These are phyloP conservation scores for Calameuta idolon DNA, from an alignment of 2,888 invertebrate species.

Conservation along the genomic window DNA sequence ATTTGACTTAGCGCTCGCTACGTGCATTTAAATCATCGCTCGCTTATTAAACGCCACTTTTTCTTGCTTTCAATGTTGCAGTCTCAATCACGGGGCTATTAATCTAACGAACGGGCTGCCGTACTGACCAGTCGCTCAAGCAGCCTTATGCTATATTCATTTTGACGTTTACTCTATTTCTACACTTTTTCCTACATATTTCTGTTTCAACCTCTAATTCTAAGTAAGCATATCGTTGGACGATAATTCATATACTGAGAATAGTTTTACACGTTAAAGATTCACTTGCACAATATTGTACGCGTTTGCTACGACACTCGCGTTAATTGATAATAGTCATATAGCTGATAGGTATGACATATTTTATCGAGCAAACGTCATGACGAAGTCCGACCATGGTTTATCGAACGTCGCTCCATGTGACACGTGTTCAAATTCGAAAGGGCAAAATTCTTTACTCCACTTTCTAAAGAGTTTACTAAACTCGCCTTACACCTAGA, in stretches of 20 bases:
- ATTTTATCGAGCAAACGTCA: background rate
- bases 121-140: background rate
- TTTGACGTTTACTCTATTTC: background rate
- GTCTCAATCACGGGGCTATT: background rate
- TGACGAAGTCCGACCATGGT: background rate
- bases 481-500: background rate
- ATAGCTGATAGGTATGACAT: background rate
- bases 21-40: background rate
- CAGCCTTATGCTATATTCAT: background rate
- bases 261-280: background rate
- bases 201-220: background rate
- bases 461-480: background rate
- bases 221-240: background rate
- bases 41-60: background rate
- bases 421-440: background rate
- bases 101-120: background rate
- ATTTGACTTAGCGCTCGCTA: constrained; percentile 1
- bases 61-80: background rate
- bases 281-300: background rate
- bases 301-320: background rate
- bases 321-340: background rate
- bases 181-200: background rate
- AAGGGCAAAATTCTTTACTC: background rate
- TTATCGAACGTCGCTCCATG: background rate
- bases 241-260: background rate